A percentile compares a stretch with the other conserved stretches of the same genome.
Conservation (phyloP, 2,113 vertebrate genomes). For the Vombatus ursinus region DNA sequence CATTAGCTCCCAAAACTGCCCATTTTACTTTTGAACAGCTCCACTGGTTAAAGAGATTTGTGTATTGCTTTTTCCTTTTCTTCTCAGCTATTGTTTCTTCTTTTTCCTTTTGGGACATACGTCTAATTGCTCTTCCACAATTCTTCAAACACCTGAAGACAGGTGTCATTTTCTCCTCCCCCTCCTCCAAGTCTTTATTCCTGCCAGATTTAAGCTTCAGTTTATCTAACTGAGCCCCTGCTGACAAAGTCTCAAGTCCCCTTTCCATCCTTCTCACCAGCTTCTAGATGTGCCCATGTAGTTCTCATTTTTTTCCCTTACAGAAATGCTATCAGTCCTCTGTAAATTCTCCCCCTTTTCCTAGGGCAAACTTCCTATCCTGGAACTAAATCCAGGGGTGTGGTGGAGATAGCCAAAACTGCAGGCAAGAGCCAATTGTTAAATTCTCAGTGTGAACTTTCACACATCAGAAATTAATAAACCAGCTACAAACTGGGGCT, state of each 20-base stretch:
- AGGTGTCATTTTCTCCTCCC: neutral
- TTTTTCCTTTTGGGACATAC: neutral
- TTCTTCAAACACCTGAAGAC: neutral
- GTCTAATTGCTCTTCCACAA: neutral
- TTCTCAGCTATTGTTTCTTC: neutral
- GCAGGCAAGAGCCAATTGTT: neutral
- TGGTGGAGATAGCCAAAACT: neutral
- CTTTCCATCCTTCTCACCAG: neutral
- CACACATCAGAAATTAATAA: neutral
- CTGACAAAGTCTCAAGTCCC: neutral
- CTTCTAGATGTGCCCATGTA: neutral
- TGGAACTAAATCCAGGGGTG: neutral
- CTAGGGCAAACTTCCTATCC: neutral
- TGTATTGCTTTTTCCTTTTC: neutral
- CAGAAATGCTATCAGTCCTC: neutral
- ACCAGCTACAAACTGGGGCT: neutral
- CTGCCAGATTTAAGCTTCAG: neutral
- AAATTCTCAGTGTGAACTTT: neutral
- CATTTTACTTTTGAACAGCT: neutral
- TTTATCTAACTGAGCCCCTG: neutral
- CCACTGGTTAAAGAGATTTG: neutral
- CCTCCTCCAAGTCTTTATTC: neutral
- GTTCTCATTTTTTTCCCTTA: neutral
- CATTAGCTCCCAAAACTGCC: neutral
- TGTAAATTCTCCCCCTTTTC: neutral